These are phyloP conservation scores for Sycophaga agraensis DNA, from an alignment of 1,140 invertebrate species.

Conservation along the genomic window DNA sequence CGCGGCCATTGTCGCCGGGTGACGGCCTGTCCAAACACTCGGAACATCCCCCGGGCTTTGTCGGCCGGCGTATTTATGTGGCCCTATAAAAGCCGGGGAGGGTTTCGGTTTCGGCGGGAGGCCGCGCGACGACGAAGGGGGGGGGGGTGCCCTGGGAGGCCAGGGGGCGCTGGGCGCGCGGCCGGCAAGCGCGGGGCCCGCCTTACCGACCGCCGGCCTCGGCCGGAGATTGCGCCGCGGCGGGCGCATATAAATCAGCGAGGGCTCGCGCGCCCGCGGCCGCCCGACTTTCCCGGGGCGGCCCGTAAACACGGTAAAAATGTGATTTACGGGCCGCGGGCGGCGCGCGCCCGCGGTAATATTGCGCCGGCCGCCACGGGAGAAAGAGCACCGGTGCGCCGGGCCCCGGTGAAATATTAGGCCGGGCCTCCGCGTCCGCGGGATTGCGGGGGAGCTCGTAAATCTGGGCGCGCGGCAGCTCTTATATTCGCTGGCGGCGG, in stretches of 20 bases:
- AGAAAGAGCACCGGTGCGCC: too few species aligned
- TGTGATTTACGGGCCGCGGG: slow-evolving; percentile 31
- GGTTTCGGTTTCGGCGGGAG: slow-evolving; percentile 34
- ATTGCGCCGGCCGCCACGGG: slow-evolving; percentile 7
- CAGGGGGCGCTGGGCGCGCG: not conserved
- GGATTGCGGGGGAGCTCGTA: slow-evolving; percentile 14
- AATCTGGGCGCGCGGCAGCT: slow-evolving; percentile 16
- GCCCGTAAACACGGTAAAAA: slow-evolving; percentile 34
- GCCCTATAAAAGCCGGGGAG: not conserved
- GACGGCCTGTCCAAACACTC: slow-evolving; percentile 50
- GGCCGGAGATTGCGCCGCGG: too few species aligned
- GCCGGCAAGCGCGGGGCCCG: not conserved
- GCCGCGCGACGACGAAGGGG: slow-evolving; percentile 35
- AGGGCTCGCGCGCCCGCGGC: too few species aligned
- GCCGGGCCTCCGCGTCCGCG: too few species aligned
- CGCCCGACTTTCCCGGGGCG: too few species aligned
- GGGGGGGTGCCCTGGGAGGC: slow-evolving; percentile 37
- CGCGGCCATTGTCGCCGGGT: slow-evolving; percentile 36
- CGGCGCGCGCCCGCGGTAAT: slow-evolving; percentile 15
- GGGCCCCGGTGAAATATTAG: not conserved
- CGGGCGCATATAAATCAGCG: not conserved
- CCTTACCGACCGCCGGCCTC: too few species aligned
- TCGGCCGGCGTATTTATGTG: not conserved
- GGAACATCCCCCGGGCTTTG: slow-evolving; percentile 36
- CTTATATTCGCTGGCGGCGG: slow-evolving; percentile 10